Percentiles rank a stretch among this genome's conserved stretches.
phyloP scores from a whole-genome alignment of 2,888 invertebrate species.

The Dicycla oo region DNA sequence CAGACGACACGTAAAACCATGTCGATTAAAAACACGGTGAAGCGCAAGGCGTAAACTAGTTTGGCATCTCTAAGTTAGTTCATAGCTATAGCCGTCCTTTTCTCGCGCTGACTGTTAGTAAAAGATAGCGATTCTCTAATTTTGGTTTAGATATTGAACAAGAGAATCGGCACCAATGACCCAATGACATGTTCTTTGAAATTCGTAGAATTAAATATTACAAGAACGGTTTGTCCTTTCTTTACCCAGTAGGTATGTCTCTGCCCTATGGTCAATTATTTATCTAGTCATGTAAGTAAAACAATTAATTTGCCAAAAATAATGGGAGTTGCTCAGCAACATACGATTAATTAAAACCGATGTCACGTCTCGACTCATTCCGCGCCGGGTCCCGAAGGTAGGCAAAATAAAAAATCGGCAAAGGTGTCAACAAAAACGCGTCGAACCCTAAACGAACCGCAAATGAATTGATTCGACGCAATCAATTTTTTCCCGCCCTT shows the following conservation, averaged over 20 bases:
- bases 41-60: no score
- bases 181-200: no score
- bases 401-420: slow-evolving; percentile 73
- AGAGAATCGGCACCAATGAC: no score
- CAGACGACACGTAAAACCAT: no score
- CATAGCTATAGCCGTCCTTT: no score
- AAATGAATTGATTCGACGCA: slow-evolving; percentile 87
- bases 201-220: not conserved
- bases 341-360: slow-evolving; percentile 75
- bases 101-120: no score
- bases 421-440: slow-evolving; percentile 83
- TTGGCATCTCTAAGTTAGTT: no score
- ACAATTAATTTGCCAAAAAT: slow-evolving; percentile 31
- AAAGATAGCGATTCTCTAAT: no score
- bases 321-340: slow-evolving; percentile 56
- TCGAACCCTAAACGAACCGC: slow-evolving; percentile 70
- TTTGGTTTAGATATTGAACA: no score
- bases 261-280: not conserved
- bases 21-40: no score
- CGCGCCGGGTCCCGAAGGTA: slow-evolving; percentile 39
- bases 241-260: not conserved
- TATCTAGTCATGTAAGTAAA: not conserved
- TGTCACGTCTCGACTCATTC: slow-evolving; percentile 61
- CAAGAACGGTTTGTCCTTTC: not conserved
- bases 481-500: slow-evolving; percentile 84